A percentile compares a stretch with the other conserved stretches of the same genome.
Evolutionary conservation across 37 sponge, comb jelly and placozoan genomes (phyloP).

Genomic region (Lycopodina hypogea): DNA sequence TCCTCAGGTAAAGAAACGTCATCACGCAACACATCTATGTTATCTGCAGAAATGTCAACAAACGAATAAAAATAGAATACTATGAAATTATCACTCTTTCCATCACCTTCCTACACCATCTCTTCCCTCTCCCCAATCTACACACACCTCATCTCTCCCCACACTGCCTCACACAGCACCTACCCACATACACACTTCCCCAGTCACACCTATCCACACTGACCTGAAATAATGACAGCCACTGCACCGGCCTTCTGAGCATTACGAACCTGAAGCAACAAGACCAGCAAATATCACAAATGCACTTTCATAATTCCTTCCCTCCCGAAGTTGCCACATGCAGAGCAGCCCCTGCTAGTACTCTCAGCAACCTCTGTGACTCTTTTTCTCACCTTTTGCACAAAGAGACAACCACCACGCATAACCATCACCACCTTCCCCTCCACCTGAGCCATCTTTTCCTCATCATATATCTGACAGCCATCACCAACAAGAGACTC

Average conservation of each 20-base stretch:
- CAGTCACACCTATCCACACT: background rate
- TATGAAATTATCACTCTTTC: background rate
- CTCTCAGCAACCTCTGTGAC: no score
- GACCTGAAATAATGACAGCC: slow-evolving; percentile 52
- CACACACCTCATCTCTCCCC: background rate
- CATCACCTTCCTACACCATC: background rate
- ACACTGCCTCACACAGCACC: background rate
- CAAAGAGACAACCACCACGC: slow-evolving; percentile 88
- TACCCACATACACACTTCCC: background rate
- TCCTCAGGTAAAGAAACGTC: background rate
- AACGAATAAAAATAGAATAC: background rate
- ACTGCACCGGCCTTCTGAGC: slow-evolving; percentile 59
- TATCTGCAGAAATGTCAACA: slow-evolving; percentile 3
- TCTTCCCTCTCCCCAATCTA: background rate
- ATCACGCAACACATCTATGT: background rate
- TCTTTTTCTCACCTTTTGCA: slow-evolving; percentile 82
- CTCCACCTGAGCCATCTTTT: background rate
- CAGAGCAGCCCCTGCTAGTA: background rate
- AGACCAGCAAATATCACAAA: background rate
- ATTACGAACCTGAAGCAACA: slow-evolving; percentile 39
- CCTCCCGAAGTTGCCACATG: background rate
- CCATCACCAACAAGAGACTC: background rate
- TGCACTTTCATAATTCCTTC: background rate
- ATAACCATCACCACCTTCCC: slow-evolving; percentile 64
- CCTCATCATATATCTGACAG: slow-evolving; percentile 25